Conservation (phyloP, 1,140 invertebrate species). For the Chrysoperla carnea region DNA sequence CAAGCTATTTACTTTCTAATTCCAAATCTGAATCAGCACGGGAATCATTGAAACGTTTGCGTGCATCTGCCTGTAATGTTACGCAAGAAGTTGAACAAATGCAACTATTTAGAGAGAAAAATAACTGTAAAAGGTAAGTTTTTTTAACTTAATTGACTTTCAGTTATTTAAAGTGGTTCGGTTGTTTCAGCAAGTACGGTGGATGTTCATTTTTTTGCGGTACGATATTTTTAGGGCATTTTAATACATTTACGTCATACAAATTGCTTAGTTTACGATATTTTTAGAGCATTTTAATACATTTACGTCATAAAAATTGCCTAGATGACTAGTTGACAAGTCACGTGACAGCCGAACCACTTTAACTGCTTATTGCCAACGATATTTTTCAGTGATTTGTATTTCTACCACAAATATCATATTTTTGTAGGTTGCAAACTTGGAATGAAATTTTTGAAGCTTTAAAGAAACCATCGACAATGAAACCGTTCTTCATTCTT, state of each 20-base stretch:
- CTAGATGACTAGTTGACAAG: no score
- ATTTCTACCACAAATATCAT: no score
- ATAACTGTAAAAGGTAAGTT: conserved; percentile 36
- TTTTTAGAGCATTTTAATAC: no score
- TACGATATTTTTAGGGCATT: no score
- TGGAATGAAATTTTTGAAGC: conserved; percentile 33
- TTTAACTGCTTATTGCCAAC: no score
- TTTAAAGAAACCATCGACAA: conserved; percentile 35
- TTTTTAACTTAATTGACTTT: not conserved
- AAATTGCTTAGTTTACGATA: no score
- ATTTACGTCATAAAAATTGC: no score
- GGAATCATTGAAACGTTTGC: conserved; percentile 35
- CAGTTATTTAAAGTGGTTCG: not conserved
- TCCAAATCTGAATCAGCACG: conserved; percentile 40
- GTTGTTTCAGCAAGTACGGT: no score
- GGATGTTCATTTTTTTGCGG: no score
- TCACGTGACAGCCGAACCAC: no score
- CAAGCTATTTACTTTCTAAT: conserved; percentile 45
- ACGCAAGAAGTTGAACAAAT: conserved; percentile 42
- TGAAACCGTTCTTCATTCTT: conserved; percentile 45
- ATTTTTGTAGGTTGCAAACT: conserved; percentile 28
- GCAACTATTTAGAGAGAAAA: conserved; percentile 38
- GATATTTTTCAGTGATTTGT: no score
- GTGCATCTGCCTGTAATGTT: conserved; percentile 40
- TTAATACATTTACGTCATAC: no score